Conservation (phyloP, 2,113 vertebrate genomes). For the Conger conger region DNA sequence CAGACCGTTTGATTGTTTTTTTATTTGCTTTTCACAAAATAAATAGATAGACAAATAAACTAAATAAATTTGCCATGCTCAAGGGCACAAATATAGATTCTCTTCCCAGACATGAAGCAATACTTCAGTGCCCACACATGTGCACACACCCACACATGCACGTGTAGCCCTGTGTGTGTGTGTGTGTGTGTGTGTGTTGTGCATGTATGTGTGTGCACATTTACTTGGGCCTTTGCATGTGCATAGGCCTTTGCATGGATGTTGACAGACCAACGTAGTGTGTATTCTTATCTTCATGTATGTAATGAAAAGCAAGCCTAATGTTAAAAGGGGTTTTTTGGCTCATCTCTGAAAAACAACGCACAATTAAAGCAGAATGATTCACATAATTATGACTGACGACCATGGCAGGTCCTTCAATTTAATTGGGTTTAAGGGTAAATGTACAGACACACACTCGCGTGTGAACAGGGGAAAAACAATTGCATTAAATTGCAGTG, state of each 20-base stretch:
- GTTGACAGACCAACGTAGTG: not conserved
- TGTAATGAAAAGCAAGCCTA: not conserved
- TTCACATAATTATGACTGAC: conserved; percentile 22
- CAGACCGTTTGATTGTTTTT: not conserved
- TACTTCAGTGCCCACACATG: no score
- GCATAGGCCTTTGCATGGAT: not conserved
- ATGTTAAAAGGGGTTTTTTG: not conserved
- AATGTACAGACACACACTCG: not conserved
- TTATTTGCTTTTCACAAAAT: conserved; percentile 6
- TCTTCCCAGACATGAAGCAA: not conserved
- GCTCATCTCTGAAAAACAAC: not conserved
- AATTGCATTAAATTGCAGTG: conserved; percentile 12
- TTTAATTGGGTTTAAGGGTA: conserved; percentile 28
- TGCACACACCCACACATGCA: no score
- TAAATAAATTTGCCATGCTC: not conserved
- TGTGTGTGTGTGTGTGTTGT: no score
- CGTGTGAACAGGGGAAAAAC: conserved; percentile 8
- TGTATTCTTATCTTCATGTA: not conserved
- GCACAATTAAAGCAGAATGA: not conserved
- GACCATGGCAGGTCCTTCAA: not conserved
- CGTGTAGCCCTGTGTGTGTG: no score
- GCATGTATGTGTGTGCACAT: not conserved
- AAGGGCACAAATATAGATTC: not conserved
- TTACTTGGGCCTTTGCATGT: conserved; percentile 17
- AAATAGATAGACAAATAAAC: not conserved